Base-by-base conservation (phyloP, 2,888 invertebrate species). In the Spicauda simplicius region DNA sequence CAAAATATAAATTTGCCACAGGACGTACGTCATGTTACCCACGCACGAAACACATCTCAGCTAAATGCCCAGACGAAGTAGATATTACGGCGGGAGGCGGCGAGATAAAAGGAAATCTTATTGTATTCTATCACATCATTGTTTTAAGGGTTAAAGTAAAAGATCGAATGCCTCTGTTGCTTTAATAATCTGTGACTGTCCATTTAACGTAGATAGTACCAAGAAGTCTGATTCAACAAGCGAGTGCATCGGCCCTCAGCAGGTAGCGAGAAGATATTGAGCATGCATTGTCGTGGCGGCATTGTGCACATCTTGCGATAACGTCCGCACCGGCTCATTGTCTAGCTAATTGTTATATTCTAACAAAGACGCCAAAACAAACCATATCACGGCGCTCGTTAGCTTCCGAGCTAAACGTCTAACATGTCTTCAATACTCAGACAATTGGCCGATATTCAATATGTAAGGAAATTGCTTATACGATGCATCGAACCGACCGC, bases 301-400 rank as follows among this genome's bases (percentile, higher is more conserved):
- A 85, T 90, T 88, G 88, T 90, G 76, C 75, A 69, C 80, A 77
- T 78, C 79, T 80, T 77, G 72, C 80, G 88, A 88, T 89, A 89
- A 84, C 87, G 73, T 71, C 81, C 84, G 80, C 80, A 85, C 80
- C 80, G 80, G 77, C 79, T 80, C 80, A 78, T 90, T 90, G 89
- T 89, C 82, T 83, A 70, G 81, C 87, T 90, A 90, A 91, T 91
- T 91, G 90, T 90, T 90, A 89, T 86, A 89, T 83, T 85, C 80
- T 76, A 85, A 91, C 91, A 91, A 91, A 88, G 89, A 87, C 71
- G 77, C 82, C 86, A 90, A 90, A 91, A 92, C 91, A 90, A 91
- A 90, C 82, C 83, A 80, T 79, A 80, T 37, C 18, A 18, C 72
- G 70, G 76, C 75, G 83, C 84, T 86, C 81, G 86, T 87, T 88